Conservation (phyloP, 2,797 vertebrate species). For the Poecilia wingei region DNA sequence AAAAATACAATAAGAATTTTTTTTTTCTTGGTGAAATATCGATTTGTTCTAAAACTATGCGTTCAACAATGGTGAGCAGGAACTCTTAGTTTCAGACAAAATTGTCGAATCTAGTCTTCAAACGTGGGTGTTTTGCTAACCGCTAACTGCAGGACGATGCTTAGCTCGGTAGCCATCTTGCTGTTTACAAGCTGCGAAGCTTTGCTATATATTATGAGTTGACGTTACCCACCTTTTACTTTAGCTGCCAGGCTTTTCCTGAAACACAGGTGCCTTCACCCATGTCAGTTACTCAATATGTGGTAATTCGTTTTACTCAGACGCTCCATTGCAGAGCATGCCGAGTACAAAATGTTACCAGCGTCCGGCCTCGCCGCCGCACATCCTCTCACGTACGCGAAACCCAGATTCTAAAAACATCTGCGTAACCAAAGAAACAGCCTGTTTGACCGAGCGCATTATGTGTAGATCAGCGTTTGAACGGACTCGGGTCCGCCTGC, state of each 20-base stretch:
- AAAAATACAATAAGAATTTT: too few species aligned
- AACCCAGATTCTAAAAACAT: background rate
- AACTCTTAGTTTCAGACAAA: background rate
- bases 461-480: slow-evolving; percentile 25
- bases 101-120: background rate
- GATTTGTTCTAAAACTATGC: background rate
- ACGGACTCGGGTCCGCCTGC: background rate
- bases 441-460: background rate
- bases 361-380: too few species aligned
- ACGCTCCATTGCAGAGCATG: background rate
- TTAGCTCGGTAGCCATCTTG: slow-evolving; percentile 17
- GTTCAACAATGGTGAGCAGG: background rate
- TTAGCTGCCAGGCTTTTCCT: slow-evolving; percentile 23
- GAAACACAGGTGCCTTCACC: slow-evolving; percentile 14
- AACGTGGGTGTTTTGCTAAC: background rate
- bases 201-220: background rate
- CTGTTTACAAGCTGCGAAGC: background rate
- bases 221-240: slow-evolving; percentile 56
- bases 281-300: slow-evolving; percentile 36
- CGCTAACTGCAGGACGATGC: background rate
- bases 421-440: rapidly evolving
- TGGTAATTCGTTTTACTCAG: background rate
- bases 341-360: slow-evolving; percentile 30
- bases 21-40: background rate
- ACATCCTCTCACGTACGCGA: background rate